These are phyloP conservation scores for Adineta ricciae DNA, from an alignment of 2,888 invertebrate species.

Conservation along the genomic window DNA sequence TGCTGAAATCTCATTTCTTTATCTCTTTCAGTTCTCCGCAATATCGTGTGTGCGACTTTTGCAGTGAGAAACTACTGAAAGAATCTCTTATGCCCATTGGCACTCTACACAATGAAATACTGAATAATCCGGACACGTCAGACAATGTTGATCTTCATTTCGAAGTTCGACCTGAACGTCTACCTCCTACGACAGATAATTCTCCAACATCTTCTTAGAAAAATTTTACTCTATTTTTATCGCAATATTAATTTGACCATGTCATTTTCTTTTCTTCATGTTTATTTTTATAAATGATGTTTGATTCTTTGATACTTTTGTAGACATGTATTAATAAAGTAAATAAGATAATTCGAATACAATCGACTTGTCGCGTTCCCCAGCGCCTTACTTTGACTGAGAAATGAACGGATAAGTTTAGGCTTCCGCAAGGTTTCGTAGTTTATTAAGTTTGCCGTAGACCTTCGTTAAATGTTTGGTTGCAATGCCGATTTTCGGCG, in stretches of 20 bases:
- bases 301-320: neutral
- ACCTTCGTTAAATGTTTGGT: neutral
- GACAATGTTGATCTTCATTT: neutral
- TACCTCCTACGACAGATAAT: neutral
- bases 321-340: too few relatives aligned
- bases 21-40: neutral
- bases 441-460: neutral
- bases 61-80: neutral
- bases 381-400: too few relatives aligned
- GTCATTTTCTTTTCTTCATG: neutral
- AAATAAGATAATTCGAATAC: too few relatives aligned
- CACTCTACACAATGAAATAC: neutral
- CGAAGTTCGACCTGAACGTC: constrained; percentile 2
- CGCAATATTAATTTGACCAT: neutral
- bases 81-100: neutral
- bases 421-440: neutral
- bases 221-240: neutral
- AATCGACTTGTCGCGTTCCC: too few relatives aligned
- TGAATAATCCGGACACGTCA: neutral
- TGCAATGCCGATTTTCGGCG: neutral
- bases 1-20: neutral
- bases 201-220: neutral
- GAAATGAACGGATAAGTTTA: too few relatives aligned
- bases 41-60: neutral
- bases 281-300: neutral